A percentile compares a stretch with the other conserved stretches of the same genome.
Evolutionary conservation across 2,888 invertebrate genomes (phyloP).

Genomic region (Lamproptera curius): DNA sequence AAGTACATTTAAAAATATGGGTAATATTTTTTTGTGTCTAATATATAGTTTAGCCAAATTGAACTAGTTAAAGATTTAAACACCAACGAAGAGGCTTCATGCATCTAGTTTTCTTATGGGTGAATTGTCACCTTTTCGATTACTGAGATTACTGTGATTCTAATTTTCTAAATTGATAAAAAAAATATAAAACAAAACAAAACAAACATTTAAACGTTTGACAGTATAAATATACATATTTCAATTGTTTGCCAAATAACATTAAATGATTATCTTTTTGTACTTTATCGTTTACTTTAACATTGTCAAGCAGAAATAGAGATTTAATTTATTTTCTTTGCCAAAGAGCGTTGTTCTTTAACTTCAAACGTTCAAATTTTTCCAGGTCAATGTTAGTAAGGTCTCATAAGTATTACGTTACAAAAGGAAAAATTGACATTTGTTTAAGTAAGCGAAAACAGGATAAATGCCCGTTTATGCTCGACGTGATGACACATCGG

Average conservation of each 20-base stretch:
- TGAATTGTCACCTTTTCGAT: too few species aligned
- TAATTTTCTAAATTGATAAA: neutral
- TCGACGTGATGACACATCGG: constrained; percentile 1
- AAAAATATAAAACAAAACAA: neutral
- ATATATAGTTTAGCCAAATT: neutral
- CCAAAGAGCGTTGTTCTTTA: neutral
- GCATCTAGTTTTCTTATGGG: too few species aligned
- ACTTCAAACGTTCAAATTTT: neutral
- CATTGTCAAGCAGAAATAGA: too few species aligned
- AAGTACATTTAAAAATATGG: neutral
- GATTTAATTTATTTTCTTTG: too few species aligned
- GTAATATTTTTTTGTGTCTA: neutral
- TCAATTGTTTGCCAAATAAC: neutral
- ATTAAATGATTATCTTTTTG: too few species aligned
- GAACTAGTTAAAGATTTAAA: neutral
- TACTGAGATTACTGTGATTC: neutral
- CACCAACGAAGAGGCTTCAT: too few species aligned
- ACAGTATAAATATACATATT: too few species aligned
- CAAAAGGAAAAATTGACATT: constrained; percentile 4
- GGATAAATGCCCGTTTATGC: constrained; percentile 2
- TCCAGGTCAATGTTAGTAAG: neutral
- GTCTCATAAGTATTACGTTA: neutral
- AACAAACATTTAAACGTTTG: too few species aligned
- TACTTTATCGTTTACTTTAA: too few species aligned
- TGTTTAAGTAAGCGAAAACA: constrained; percentile 8